Evolutionary conservation across 2,113 vertebrate genomes (phyloP).

Genomic region (Copsychus sechellarum): DNA sequence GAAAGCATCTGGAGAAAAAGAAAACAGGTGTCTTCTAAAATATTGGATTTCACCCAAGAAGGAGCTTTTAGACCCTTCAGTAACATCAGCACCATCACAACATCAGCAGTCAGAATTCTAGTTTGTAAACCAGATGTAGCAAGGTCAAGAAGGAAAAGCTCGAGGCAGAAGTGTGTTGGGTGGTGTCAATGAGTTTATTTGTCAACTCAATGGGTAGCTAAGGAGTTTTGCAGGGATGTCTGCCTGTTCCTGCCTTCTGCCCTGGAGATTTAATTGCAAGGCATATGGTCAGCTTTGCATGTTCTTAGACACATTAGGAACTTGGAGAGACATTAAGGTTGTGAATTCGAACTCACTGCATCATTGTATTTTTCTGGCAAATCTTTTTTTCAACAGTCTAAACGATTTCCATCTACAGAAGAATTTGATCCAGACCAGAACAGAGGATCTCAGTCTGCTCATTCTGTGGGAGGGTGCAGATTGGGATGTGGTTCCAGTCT

Average conservation of each 20-base stretch:
- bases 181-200: not conserved
- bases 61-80: not conserved
- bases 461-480: conserved; percentile 34
- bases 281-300: not conserved
- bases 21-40: not conserved
- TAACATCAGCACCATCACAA: not conserved
- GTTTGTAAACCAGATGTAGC: not conserved
- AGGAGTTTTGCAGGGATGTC: not conserved
- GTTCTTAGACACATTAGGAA: not conserved
- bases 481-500: conserved; percentile 28
- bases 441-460: conserved; percentile 53
- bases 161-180: not conserved
- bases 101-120: not conserved
- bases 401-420: conserved; percentile 31
- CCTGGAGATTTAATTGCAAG: not conserved
- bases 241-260: not conserved
- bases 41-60: not conserved
- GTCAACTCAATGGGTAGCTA: not conserved
- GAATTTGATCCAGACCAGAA: conserved; percentile 57
- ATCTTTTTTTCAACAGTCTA: conserved; percentile 4
- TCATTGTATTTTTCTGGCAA: conserved; percentile 40
- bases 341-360: not conserved
- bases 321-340: not conserved
- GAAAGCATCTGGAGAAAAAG: not conserved
- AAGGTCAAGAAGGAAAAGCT: not conserved